Evolutionary conservation across 2,113 vertebrate genomes (phyloP).

Genomic region (Strix uralensis): DNA sequence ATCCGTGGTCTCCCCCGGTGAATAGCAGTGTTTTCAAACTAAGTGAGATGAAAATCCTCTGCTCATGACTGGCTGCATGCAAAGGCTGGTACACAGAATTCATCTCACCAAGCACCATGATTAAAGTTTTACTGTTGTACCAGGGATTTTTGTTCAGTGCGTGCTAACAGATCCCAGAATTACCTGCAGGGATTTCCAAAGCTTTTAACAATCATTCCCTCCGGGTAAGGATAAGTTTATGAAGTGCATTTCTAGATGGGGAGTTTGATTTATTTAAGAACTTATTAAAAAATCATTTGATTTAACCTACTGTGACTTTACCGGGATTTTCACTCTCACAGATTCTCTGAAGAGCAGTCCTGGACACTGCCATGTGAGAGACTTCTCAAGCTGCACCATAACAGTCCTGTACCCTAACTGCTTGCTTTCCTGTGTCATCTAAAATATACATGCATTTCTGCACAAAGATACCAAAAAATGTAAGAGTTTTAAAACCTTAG

Average conservation of each 20-base stretch:
- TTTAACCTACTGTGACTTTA: not conserved
- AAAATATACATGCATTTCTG: not conserved
- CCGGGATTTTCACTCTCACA: not conserved
- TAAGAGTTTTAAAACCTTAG: not conserved
- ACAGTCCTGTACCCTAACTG: not conserved
- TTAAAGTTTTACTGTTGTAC: not conserved
- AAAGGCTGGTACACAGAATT: not conserved
- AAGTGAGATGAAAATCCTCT: not conserved
- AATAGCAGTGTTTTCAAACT: not conserved
- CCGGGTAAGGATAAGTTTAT: not conserved
- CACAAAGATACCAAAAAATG: not conserved
- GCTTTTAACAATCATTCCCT: not conserved
- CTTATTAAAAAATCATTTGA: not conserved
- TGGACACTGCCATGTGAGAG: not conserved
- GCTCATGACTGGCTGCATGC: not conserved
- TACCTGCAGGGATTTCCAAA: not conserved
- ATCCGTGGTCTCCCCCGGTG: not conserved
- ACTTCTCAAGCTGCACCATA: not conserved
- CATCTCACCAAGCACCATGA: fast-evolving
- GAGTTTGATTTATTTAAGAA: not conserved
- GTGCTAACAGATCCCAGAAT: not conserved
- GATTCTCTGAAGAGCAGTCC: not conserved
- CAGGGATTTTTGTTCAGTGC: not conserved
- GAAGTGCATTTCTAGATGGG: not conserved
- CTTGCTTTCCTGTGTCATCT: not conserved